A percentile compares a stretch with the other conserved stretches of the same genome.
Conservation (phyloP, 2,888 invertebrate species). For the Desoria tigrina region DNA sequence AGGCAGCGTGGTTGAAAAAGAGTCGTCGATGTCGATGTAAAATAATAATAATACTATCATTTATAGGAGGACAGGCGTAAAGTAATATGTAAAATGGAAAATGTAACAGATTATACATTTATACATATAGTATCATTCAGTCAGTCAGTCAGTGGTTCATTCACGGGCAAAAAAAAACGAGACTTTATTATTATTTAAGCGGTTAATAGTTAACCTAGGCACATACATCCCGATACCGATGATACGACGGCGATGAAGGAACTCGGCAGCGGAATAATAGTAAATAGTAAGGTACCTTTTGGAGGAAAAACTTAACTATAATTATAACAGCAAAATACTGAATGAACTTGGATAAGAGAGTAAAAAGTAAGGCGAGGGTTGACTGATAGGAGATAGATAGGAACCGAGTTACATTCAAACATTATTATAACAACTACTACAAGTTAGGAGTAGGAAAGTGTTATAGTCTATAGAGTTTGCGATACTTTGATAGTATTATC, state of each 20-base stretch:
- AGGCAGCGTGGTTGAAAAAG: no score
- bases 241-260: background rate
- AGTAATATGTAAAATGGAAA: background rate
- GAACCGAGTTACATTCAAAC: background rate
- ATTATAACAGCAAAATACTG: slow-evolving; percentile 15
- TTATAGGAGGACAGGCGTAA: slow-evolving; percentile 1
- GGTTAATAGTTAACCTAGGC: slow-evolving; percentile 6
- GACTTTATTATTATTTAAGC: slow-evolving; percentile 15
- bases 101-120: no score
- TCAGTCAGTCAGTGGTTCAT: slow-evolving; percentile 17
- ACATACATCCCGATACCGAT: background rate
- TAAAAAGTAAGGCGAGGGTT: slow-evolving; percentile 3
- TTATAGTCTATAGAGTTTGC: slow-evolving; percentile 10
- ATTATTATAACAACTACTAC: background rate
- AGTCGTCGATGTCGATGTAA: background rate
- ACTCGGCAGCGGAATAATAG: background rate
- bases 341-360: slow-evolving; percentile 9
- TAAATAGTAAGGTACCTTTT: slow-evolving; percentile 8
- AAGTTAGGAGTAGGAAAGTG: background rate
- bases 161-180: background rate
- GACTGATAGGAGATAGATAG: slow-evolving; percentile 6
- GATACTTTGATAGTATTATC: slow-evolving; percentile 6
- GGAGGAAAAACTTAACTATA: slow-evolving; percentile 11
- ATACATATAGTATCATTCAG: slow-evolving; percentile 12
- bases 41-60: slow-evolving; percentile 1